Percentiles rank a stretch among this genome's conserved stretches.
Conservation (phyloP, 64 coral and sea anemone species). For the Porites australiensis region DNA sequence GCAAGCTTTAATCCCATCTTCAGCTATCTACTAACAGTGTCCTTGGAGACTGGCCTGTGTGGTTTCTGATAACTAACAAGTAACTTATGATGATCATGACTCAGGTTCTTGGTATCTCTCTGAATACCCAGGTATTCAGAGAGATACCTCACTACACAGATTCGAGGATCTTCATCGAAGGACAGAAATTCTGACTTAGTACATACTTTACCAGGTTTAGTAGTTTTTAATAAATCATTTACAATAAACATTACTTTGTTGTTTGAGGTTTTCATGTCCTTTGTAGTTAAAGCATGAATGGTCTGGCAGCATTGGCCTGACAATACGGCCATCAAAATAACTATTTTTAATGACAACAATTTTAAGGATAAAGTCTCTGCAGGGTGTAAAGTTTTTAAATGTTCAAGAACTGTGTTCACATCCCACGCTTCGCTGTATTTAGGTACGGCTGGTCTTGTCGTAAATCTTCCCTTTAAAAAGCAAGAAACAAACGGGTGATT, state of each 20-base stretch:
- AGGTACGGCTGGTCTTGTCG: slow-evolving; percentile 1
- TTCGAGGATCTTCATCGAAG: neutral
- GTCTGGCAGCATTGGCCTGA: slow-evolving; percentile 61
- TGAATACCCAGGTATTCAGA: slow-evolving; percentile 52
- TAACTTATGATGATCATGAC: slow-evolving; percentile 52
- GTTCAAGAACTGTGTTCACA: slow-evolving; percentile 36
- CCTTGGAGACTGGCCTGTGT: slow-evolving; percentile 47
- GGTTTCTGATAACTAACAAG: slow-evolving; percentile 49
- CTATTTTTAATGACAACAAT: slow-evolving; percentile 40
- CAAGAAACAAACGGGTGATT: slow-evolving; percentile 25
- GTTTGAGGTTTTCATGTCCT: slow-evolving; percentile 35
- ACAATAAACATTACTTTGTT: slow-evolving; percentile 34
- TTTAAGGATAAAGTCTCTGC: slow-evolving; percentile 58
- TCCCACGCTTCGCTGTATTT: neutral
- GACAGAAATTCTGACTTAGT: neutral
- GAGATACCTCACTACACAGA: slow-evolving; percentile 52
- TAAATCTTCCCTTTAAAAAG: slow-evolving; percentile 53
- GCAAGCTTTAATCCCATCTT: slow-evolving; percentile 39
- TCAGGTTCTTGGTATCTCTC: slow-evolving; percentile 45
- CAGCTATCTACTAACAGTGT: slow-evolving; percentile 60
- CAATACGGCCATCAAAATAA: slow-evolving; percentile 65
- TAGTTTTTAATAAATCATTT: slow-evolving; percentile 42
- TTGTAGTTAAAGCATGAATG: slow-evolving; percentile 53
- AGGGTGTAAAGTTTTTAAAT: slow-evolving; percentile 71
- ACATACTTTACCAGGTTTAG: slow-evolving; percentile 27